These are phyloP conservation scores for Elaphurus davidianus DNA, from an alignment of 2,113 vertebrate species.

Conservation along the genomic window DNA sequence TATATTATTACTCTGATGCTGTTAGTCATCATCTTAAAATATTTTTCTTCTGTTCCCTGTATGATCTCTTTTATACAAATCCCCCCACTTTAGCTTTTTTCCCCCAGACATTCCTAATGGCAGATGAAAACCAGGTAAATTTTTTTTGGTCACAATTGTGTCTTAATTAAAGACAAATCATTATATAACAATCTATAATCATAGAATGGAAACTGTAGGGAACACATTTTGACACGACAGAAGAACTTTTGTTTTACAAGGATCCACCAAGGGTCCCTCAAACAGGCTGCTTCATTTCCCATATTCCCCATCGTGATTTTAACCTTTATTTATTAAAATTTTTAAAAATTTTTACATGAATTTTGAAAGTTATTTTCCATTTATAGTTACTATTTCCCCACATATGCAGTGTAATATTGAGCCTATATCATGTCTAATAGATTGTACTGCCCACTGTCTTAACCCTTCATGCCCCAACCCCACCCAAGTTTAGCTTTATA, in stretches of 20 bases:
- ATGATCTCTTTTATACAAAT: neutral
- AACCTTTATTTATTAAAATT: neutral
- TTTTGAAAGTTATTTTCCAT: neutral
- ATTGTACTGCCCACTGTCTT: neutral
- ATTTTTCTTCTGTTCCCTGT: neutral
- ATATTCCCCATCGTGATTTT: neutral
- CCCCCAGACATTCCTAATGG: neutral
- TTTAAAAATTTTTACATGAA: neutral
- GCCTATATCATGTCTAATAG: neutral
- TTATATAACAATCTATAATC: neutral
- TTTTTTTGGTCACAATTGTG: neutral
- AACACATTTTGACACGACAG: neutral
- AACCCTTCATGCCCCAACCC: neutral
- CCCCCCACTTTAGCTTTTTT: neutral
- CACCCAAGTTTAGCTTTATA: neutral
- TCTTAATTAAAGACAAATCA: conserved; percentile 3
- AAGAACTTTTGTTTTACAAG: neutral
- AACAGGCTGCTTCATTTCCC: neutral
- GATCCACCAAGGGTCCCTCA: neutral
- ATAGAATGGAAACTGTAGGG: neutral
- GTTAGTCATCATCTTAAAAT: neutral
- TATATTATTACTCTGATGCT: neutral
- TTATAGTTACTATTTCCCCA: neutral
- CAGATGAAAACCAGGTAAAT: neutral
- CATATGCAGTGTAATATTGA: neutral